These are phyloP conservation scores for Sussaba pulchella DNA, from an alignment of 2,888 invertebrate species.

Conservation along the genomic window DNA sequence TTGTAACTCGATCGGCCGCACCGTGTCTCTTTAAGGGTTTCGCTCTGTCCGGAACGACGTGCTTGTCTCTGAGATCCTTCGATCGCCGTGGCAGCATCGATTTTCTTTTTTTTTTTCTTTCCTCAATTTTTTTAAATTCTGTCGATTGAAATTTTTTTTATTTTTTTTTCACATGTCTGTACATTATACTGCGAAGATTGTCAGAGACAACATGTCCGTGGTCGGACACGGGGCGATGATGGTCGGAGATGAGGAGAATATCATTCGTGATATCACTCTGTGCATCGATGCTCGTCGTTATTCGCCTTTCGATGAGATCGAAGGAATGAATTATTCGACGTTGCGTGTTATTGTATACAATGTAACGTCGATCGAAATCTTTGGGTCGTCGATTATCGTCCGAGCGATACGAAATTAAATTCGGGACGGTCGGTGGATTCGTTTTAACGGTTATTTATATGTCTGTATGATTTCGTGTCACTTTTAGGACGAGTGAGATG, in stretches of 20 bases:
- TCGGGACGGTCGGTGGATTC: conserved; percentile 22
- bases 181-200: conserved; percentile 40
- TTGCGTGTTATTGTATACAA: background rate
- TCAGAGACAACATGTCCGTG: conserved; percentile 43
- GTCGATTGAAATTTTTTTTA: background rate
- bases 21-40: conserved; percentile 76
- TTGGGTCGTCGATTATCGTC: conserved; percentile 51
- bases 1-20: conserved; percentile 77
- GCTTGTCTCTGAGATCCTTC: conserved; percentile 56
- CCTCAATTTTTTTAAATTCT: no score
- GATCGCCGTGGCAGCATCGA: conserved; percentile 59
- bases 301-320: conserved; percentile 14
- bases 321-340: conserved; percentile 7
- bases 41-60: conserved; percentile 64
- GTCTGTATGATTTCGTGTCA: background rate
- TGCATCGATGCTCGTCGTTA: conserved; percentile 42
- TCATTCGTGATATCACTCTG: background rate
- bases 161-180: conserved; percentile 26
- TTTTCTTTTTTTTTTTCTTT: conserved; percentile 57
- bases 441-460: conserved; percentile 1
- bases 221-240: conserved; percentile 41
- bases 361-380: conserved; percentile 55
- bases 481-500: background rate
- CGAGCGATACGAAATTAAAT: conserved; percentile 35
- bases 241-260: conserved; percentile 16